These are phyloP conservation scores for Chymomyza costata DNA, from an alignment of 1,140 invertebrate genomes.

Conservation along the genomic window DNA sequence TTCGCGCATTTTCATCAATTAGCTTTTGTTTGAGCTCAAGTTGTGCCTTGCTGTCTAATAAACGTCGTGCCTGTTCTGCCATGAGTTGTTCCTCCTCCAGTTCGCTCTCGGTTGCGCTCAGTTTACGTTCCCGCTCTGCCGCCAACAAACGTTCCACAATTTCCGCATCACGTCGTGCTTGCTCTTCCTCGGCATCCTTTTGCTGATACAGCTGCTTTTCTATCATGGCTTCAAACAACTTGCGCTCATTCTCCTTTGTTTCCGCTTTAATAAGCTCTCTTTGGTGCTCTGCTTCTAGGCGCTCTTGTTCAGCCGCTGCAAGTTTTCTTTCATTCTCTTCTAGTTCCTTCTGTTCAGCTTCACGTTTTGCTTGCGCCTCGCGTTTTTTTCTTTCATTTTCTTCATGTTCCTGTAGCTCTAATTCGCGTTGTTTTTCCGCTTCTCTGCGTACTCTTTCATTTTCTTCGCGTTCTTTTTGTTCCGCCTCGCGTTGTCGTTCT, in stretches of 20 bases:
- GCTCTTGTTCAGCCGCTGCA: conserved; percentile 1
- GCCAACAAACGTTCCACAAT: conserved; percentile 54
- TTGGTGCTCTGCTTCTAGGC: conserved; percentile 7
- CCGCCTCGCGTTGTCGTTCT: conserved; percentile 8
- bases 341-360: not conserved
- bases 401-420: conserved; percentile 2
- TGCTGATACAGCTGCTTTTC: conserved; percentile 9
- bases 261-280: conserved; percentile 28
- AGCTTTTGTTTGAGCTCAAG: conserved; percentile 47
- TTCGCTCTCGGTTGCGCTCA: conserved; percentile 56
- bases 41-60: conserved; percentile 33
- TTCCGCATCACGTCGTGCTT: conserved; percentile 43
- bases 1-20: conserved; percentile 67
- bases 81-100: conserved; percentile 53
- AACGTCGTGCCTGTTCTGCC: conserved; percentile 31
- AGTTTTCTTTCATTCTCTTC: conserved; percentile 6
- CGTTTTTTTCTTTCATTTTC: conserved; percentile 20
- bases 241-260: conserved; percentile 18
- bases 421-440: conserved; percentile 11
- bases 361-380: conserved; percentile 11
- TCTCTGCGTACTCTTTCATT: conserved; percentile 10
- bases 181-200: conserved; percentile 31
- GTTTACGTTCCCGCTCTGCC: conserved; percentile 43
- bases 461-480: conserved; percentile 1
- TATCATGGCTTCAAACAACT: conserved; percentile 22